Percentiles rank a stretch among this genome's conserved stretches.
These are phyloP conservation scores for Lates calcarifer DNA, from an alignment of 2,113 vertebrate species.

Conservation along the genomic window DNA sequence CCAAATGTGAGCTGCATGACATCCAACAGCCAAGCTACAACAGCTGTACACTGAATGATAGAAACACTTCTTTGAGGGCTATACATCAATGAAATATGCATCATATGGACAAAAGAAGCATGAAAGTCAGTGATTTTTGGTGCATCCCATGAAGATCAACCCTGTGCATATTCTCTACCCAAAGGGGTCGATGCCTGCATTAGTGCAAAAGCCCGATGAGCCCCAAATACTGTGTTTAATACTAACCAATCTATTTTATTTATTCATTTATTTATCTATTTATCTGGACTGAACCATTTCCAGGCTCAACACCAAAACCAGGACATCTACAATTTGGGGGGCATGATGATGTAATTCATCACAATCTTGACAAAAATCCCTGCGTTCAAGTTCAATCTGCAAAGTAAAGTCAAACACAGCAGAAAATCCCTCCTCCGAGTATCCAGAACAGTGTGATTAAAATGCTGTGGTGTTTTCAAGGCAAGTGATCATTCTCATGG, in stretches of 20 bases:
- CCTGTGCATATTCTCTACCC: not conserved
- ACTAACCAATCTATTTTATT: not conserved
- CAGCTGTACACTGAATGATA: not conserved
- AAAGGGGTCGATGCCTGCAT: not conserved
- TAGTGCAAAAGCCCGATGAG: not conserved
- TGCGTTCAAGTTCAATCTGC: conserved; percentile 1
- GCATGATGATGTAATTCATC: conserved; percentile 2
- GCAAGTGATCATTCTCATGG: not conserved
- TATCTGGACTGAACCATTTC: not conserved
- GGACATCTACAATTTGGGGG: not conserved
- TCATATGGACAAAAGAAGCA: not conserved
- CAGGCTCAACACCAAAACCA: not conserved
- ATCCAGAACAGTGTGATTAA: not conserved
- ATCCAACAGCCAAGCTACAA: conserved; percentile 13
- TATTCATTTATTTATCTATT: not conserved
- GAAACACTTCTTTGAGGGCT: conserved; percentile 6
- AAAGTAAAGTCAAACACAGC: not conserved
- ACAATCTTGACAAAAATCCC: conserved; percentile 30
- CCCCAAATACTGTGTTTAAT: not conserved
- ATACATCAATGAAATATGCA: not conserved
- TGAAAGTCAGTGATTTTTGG: not conserved
- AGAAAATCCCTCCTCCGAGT: not conserved
- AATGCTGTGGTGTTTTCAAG: not conserved
- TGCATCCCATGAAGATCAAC: not conserved
- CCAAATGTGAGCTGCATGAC: not conserved